Evolutionary conservation across 1,140 invertebrate species (phyloP).

Genomic region (Anthonomus grandis): DNA sequence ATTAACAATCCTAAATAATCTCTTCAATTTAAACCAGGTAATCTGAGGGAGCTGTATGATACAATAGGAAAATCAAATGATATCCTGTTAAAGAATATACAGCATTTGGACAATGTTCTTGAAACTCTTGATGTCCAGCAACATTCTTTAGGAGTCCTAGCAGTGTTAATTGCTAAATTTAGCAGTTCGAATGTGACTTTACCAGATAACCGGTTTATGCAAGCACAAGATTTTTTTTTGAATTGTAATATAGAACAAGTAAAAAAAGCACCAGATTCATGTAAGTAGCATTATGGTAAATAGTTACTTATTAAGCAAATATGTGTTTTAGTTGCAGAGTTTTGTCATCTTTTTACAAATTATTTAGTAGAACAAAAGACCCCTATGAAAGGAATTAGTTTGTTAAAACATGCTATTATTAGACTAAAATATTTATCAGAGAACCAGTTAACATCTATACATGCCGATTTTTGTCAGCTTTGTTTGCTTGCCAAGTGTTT

Average conservation of each 20-base stretch:
- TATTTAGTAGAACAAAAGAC: slow-evolving; percentile 72
- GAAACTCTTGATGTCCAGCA: slow-evolving; percentile 86
- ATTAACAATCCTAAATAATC: slow-evolving; percentile 22
- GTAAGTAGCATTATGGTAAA: slow-evolving; percentile 76
- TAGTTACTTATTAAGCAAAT: slow-evolving; percentile 37
- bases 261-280: slow-evolving; percentile 75
- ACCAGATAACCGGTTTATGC: slow-evolving; percentile 45
- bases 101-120: slow-evolving; percentile 83
- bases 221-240: slow-evolving; percentile 79
- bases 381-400: slow-evolving; percentile 79
- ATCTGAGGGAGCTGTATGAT: slow-evolving; percentile 76
- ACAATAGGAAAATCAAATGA: slow-evolving; percentile 77
- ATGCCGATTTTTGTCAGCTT: slow-evolving; percentile 89
- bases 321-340: slow-evolving; percentile 70
- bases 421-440: slow-evolving; percentile 80
- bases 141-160: slow-evolving; percentile 82
- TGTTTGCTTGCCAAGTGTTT: slow-evolving; percentile 90
- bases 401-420: slow-evolving; percentile 79
- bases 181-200: slow-evolving; percentile 49
- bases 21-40: slow-evolving; percentile 61
- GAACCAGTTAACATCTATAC: slow-evolving; percentile 88
- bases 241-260: slow-evolving; percentile 87
- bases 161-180: slow-evolving; percentile 78
- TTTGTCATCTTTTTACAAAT: slow-evolving; percentile 81
- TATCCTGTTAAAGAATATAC: slow-evolving; percentile 73